Conservation (phyloP, 2,113 vertebrate genomes). For the Brachypodius melanocephalos region DNA sequence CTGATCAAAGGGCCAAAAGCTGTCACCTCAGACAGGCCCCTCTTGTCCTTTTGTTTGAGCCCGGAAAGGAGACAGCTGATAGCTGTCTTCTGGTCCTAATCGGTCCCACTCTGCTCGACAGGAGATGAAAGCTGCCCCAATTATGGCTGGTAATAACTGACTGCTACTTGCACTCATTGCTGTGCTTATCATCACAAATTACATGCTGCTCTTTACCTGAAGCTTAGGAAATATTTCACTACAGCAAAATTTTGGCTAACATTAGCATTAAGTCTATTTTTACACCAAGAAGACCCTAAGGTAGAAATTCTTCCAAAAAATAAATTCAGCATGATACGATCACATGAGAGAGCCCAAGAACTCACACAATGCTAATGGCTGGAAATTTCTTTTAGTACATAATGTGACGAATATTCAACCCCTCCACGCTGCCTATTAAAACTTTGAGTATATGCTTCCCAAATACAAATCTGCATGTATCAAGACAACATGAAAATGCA, state of each 20-base stretch:
- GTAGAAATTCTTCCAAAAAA: neutral
- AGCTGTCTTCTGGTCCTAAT: conserved; percentile 83
- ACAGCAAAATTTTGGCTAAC: neutral
- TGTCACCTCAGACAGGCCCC: conserved; percentile 81
- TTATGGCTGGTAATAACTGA: conserved; percentile 84
- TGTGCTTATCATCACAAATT: conserved; percentile 65
- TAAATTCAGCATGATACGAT: neutral
- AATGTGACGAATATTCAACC: neutral
- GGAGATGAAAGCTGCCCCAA: conserved; percentile 88
- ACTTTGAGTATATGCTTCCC: neutral
- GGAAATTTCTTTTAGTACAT: neutral
- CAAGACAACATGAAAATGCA: neutral
- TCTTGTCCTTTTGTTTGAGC: conserved; percentile 84
- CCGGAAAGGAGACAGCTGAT: conserved; percentile 86
- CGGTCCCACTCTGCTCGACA: conserved; percentile 78
- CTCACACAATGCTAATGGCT: neutral
- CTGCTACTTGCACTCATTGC: conserved; percentile 61
- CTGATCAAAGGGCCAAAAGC: conserved; percentile 88
- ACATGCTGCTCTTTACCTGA: neutral
- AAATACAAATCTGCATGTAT: neutral
- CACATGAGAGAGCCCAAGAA: neutral
- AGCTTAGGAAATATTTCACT: conserved; percentile 3
- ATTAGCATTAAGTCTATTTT: neutral
- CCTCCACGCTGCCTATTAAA: neutral
- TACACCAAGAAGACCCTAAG: neutral